phyloP scores from a whole-genome alignment of 2,113 vertebrate species.

The Ailurus styani region DNA sequence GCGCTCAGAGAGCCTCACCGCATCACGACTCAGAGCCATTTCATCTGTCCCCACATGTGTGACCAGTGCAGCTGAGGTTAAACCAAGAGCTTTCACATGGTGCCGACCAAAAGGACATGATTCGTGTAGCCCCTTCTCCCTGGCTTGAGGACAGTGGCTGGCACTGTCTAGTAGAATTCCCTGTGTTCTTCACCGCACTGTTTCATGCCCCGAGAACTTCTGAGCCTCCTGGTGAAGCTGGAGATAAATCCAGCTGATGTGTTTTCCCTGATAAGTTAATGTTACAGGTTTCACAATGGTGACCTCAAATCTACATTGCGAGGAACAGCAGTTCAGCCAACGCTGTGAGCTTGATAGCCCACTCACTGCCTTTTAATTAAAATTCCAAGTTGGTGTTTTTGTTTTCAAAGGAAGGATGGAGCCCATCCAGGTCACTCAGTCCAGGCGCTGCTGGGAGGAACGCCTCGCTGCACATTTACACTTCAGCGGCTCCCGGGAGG shows the following conservation, averaged over 20 bases:
- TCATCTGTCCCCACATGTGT: neutral
- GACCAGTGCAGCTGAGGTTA: neutral
- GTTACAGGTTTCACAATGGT: conserved; percentile 46
- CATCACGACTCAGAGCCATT: neutral
- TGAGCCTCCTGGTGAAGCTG: conserved; percentile 18
- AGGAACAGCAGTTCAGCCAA: conserved; percentile 64
- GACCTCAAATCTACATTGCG: conserved; percentile 57
- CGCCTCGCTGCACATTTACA: neutral
- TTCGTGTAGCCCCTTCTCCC: neutral
- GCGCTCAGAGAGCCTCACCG: neutral
- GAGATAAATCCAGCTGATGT: conserved; percentile 8
- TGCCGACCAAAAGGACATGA: neutral
- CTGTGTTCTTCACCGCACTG: neutral
- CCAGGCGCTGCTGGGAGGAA: conserved; percentile 43
- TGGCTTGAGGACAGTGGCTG: neutral
- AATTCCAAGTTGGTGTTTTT: conserved; percentile 71
- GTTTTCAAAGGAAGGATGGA: conserved; percentile 71
- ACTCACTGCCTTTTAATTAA: conserved; percentile 76
- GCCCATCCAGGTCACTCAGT: conserved; percentile 76
- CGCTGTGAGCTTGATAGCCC: conserved; percentile 34
- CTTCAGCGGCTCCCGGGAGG: conserved; percentile 43
- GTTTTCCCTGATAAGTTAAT: conserved; percentile 26
- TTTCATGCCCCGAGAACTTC: neutral
- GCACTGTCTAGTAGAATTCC: neutral
- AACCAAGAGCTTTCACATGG: conserved; percentile 17